Evolutionary conservation across 2,113 vertebrate genomes (phyloP), one percentile per base, ranked within the genome.

Genomic region (Grus americana): DNA sequence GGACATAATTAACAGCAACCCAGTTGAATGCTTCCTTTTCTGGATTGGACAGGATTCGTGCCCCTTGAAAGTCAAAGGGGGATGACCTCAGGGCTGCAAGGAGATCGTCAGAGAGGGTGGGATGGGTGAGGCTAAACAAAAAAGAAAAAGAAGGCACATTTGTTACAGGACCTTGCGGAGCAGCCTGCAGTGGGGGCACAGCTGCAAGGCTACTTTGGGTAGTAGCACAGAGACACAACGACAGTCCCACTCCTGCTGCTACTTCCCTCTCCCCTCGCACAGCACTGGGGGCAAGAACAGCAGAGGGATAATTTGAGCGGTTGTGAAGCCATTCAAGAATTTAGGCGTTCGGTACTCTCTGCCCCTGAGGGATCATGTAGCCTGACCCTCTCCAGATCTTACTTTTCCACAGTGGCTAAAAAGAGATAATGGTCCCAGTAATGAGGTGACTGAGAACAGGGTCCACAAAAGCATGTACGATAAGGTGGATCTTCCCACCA

Each of bases 1-100:
- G 87, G 54, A 97, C 29, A 1, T 97, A 97, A 59, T 97, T 97
- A 79, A 93, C 94, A 79, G 95, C 87, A 87, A 93, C 66, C 96
- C 96, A 97, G 1, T 46, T 79, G 84, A 96, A 95, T 76, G 92
- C 93, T 73, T 76, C 93, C 44, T 96, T 7, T 0, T 96, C 36
- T 79, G 70, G 19, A n/a, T 62, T 88, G 74, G 96, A 79, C 70
- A 97, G 74, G 85, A 95, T 65, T 14, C 92, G 58, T 91, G 78
- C 62, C 24, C 78, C 70, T 76, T 72, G 90, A 26, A 97, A 96
- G 36, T 3, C 14, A 66, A 97, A 97, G 81, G 95, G 90, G 27
- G 92, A 82, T 49, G 94, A 94, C 85, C 93, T 96, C 81, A 97
- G 62, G 83, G 91, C 87, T 90, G 73, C 87, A 54, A 95, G 95